These are phyloP conservation scores for Diabrotica balteata DNA, from an alignment of 2,888 invertebrate genomes.

Conservation along the genomic window DNA sequence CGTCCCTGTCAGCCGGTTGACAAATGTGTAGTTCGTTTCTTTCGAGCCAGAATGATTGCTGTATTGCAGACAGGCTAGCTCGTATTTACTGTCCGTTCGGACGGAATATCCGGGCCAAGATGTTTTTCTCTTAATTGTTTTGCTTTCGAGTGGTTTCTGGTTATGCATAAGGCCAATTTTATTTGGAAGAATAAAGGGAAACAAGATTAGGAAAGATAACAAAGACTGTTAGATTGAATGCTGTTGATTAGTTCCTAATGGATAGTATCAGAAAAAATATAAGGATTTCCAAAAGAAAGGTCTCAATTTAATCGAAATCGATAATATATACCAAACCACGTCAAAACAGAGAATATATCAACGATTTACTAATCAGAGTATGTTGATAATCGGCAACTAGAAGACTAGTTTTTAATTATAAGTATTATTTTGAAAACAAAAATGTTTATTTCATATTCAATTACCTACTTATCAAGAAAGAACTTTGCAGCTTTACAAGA, in stretches of 20 bases:
- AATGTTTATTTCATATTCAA: no score
- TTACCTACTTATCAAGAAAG: no score
- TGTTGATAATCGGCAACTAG: no score
- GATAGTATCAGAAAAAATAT: neutral
- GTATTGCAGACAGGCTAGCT: conserved; percentile 42
- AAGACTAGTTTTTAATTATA: no score
- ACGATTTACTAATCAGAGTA: no score
- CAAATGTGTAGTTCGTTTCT: conserved; percentile 42
- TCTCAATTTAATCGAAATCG: no score
- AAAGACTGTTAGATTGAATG: neutral
- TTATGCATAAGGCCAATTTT: conserved; percentile 11
- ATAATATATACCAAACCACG: no score
- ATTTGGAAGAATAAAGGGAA: neutral
- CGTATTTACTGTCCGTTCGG: conserved; percentile 31
- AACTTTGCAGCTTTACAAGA: no score
- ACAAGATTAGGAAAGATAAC: neutral
- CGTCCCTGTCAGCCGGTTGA: conserved; percentile 41
- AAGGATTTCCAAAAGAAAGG: no score
- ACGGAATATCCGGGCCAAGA: conserved; percentile 39
- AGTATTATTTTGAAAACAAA: no score
- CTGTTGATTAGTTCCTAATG: neutral
- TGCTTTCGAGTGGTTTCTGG: conserved; percentile 9
- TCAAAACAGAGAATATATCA: no score
- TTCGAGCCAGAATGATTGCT: conserved; percentile 37
- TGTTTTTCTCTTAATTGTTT: conserved; percentile 24